Conservation (phyloP, 2,113 vertebrate genomes). For the Columba janthina region DNA sequence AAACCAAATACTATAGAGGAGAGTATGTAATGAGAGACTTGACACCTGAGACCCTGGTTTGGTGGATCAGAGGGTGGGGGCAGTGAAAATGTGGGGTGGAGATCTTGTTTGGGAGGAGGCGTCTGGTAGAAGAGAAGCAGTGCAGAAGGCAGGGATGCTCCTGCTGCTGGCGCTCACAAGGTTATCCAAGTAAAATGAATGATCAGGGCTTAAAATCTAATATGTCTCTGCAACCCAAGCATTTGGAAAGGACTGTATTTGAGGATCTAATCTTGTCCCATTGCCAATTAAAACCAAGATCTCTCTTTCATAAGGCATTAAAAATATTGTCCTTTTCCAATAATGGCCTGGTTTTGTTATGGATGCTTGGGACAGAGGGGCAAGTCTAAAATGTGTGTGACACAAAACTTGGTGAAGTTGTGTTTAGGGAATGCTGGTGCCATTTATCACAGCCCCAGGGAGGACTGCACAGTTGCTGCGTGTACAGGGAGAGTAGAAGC, state of each 20-base stretch:
- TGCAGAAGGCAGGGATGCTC: not conserved
- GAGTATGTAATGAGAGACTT: not conserved
- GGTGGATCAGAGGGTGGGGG: not conserved
- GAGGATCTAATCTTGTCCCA: not conserved
- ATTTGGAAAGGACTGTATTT: not conserved
- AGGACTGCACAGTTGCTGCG: rapidly evolving
- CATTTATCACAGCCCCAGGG: not conserved
- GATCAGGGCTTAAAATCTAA: not conserved
- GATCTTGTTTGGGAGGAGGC: not conserved
- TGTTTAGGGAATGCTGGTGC: not conserved
- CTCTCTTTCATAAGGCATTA: not conserved
- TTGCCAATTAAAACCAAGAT: not conserved
- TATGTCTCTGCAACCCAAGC: not conserved
- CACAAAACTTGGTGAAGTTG: not conserved
- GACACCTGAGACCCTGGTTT: rapidly evolving
- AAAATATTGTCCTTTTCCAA: not conserved
- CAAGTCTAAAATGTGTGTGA: not conserved
- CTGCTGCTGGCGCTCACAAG: not conserved
- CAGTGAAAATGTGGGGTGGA: not conserved
- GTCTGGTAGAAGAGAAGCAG: not conserved
- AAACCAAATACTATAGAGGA: not conserved
- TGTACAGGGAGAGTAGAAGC: not conserved
- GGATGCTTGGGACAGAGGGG: not conserved
- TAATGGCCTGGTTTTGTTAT: not conserved
- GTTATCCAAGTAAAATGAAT: not conserved